Evolutionary conservation across 2,888 invertebrate genomes (phyloP).

Genomic region (Alloscopus bannaensis): DNA sequence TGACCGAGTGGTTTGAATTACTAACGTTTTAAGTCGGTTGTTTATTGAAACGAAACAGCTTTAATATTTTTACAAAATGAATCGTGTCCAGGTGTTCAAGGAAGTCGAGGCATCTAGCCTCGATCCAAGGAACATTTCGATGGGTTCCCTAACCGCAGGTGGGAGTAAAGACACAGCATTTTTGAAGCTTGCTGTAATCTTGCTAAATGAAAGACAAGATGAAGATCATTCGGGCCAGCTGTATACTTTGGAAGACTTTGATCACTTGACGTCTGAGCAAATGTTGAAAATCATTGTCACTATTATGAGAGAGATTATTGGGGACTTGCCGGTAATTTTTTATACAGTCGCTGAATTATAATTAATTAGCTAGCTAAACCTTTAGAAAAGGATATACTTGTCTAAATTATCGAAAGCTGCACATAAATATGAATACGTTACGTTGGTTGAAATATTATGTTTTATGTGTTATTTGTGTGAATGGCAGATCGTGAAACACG

Average conservation of each 20-base stretch:
- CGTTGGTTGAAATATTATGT: background rate
- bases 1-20: no score
- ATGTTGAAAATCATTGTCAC: constrained; percentile 36
- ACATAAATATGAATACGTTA: background rate
- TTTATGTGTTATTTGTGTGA: background rate
- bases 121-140: no score
- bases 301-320: constrained; percentile 24
- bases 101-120: no score
- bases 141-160: background rate
- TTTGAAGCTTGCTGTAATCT: constrained; percentile 14
- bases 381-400: no score
- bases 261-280: constrained; percentile 16
- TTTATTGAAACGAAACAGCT: no score
- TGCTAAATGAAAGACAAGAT: constrained; percentile 21
- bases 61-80: no score
- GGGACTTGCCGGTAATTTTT: constrained; percentile 22
- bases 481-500: constrained; percentile 7
- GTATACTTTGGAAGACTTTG: constrained; percentile 19
- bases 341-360: background rate
- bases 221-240: constrained; percentile 1
- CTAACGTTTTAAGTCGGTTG: no score
- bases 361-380: background rate
- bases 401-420: background rate
- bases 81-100: no score
- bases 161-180: constrained; percentile 11